These are phyloP conservation scores for Lagodon rhomboides DNA, from an alignment of 2,797 vertebrate species.

Conservation along the genomic window DNA sequence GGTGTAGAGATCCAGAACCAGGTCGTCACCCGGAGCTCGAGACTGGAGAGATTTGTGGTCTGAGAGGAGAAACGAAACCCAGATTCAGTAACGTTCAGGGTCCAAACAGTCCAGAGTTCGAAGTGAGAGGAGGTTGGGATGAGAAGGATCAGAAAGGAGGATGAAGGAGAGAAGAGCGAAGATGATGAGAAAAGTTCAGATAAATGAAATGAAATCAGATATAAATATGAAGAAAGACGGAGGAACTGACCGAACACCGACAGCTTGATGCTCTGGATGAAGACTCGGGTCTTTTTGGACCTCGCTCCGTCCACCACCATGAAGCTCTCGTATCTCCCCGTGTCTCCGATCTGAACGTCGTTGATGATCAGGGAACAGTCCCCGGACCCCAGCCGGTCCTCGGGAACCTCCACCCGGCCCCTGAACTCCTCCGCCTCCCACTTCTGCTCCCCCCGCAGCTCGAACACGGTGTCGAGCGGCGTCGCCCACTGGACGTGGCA, in stretches of 20 bases:
- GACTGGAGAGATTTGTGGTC: conserved; percentile 61
- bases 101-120: neutral
- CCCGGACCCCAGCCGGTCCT: conserved; percentile 63
- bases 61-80: conserved; percentile 17
- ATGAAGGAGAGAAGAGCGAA: neutral
- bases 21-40: conserved; percentile 49
- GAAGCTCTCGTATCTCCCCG: conserved; percentile 79
- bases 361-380: conserved; percentile 81
- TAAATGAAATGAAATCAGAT: neutral
- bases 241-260: conserved; percentile 65
- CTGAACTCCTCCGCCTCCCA: conserved; percentile 65
- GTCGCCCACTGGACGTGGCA: conserved; percentile 77
- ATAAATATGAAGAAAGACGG: too few species aligned
- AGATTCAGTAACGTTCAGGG: neutral
- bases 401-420: conserved; percentile 58
- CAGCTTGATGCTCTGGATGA: conserved; percentile 78
- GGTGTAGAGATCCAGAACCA: conserved; percentile 74
- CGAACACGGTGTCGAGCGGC: conserved; percentile 42
- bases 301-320: conserved; percentile 58
- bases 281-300: conserved; percentile 51
- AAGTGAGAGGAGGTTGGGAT: too few species aligned
- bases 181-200: too few species aligned
- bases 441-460: conserved; percentile 50
- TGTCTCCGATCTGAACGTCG: conserved; percentile 76
- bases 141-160: too few species aligned